phyloP scores from a whole-genome alignment of 2,888 invertebrate species.

The Patella pellucida region DNA sequence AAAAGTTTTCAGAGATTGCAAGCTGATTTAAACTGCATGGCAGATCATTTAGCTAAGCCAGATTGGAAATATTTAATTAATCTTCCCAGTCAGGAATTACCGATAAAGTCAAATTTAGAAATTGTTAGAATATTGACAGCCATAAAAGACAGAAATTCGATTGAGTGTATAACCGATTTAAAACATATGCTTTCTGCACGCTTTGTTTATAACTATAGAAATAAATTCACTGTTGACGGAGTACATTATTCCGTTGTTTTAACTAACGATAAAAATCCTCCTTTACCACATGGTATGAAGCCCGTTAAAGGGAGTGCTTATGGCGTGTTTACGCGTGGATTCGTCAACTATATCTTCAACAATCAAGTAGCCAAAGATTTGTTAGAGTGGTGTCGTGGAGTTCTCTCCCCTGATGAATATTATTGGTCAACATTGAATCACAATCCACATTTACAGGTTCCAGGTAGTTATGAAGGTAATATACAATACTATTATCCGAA shows the following conservation, averaged over 20 bases:
- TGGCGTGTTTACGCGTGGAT: slow-evolving; percentile 64
- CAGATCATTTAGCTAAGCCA: slow-evolving; percentile 48
- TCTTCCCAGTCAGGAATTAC: slow-evolving; percentile 67
- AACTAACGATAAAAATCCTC: slow-evolving; percentile 29
- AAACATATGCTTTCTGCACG: slow-evolving; percentile 41
- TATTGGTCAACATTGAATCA: slow-evolving; percentile 69
- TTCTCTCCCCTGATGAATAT: slow-evolving; percentile 68
- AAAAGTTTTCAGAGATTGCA: slow-evolving; percentile 63
- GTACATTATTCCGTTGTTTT: slow-evolving; percentile 39
- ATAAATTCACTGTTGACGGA: slow-evolving; percentile 2
- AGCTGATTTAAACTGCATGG: slow-evolving; percentile 69
- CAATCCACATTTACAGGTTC: slow-evolving; percentile 59
- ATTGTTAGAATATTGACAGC: slow-evolving; percentile 66
- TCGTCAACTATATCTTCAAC: slow-evolving; percentile 62
- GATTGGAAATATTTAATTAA: slow-evolving; percentile 69
- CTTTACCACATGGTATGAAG: slow-evolving; percentile 37
- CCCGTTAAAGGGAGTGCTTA: slow-evolving; percentile 68
- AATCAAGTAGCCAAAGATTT: slow-evolving; percentile 57
- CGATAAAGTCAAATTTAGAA: slow-evolving; percentile 67
- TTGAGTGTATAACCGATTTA: slow-evolving; percentile 63
- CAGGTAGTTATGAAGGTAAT: slow-evolving; percentile 64
- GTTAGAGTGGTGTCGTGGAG: slow-evolving; percentile 63
- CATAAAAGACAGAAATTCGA: slow-evolving; percentile 69
- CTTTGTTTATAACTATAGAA: slow-evolving; percentile 32
- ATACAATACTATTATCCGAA: too few species aligned